Conservation (phyloP, 2,113 vertebrate genomes). For the Pomatostomus ruficeps region DNA sequence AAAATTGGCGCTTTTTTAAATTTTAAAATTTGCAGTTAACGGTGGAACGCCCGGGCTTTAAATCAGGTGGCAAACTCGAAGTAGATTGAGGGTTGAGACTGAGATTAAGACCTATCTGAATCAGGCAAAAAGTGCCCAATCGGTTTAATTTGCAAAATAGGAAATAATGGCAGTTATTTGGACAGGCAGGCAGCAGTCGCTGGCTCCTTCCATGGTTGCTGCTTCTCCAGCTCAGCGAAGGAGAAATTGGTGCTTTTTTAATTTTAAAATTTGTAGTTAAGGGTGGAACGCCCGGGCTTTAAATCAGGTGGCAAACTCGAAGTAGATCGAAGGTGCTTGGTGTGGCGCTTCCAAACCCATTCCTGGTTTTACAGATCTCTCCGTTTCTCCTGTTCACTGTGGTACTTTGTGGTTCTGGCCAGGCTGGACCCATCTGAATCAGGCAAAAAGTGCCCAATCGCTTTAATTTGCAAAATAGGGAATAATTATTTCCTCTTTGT, state of each 20-base stretch:
- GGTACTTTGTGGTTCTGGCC: background rate
- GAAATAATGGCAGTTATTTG: no score
- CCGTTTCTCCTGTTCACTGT: background rate
- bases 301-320: constrained; percentile 63
- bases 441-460: background rate
- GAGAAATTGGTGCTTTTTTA: constrained; percentile 68
- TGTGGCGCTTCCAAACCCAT: background rate
- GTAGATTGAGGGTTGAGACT: no score
- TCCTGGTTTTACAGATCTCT: background rate
- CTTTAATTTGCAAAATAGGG: background rate
- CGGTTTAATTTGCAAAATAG: no score
- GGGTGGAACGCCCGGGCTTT: constrained; percentile 51
- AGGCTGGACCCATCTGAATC: background rate
- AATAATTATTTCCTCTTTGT: no score
- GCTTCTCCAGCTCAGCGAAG: constrained; percentile 67
- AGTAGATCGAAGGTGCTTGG: constrained; percentile 21
- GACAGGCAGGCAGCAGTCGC: no score
- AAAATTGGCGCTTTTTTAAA: constrained; percentile 67
- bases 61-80: constrained; percentile 64
- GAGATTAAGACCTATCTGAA: no score
- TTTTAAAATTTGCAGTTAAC: constrained; percentile 71
- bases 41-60: constrained; percentile 51
- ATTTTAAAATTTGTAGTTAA: constrained; percentile 71
- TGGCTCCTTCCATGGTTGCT: no score
- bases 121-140: no score